A percentile compares a stretch with the other conserved stretches of the same genome.
These are phyloP conservation scores for Artibeus jamaicensis DNA, from an alignment of 2,797 vertebrate genomes.

Conservation along the genomic window DNA sequence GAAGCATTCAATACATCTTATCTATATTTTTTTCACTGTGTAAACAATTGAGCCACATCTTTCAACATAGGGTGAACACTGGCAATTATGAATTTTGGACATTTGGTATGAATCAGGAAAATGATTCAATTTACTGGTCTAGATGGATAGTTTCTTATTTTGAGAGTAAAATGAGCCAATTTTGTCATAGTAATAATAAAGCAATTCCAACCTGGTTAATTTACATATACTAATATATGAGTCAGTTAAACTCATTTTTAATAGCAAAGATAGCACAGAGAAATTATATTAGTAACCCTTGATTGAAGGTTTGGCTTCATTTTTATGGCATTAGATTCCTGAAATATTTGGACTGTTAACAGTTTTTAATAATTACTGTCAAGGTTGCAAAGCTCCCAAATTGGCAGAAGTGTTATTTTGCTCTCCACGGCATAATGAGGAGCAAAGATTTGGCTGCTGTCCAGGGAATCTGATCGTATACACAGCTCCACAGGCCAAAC, in stretches of 20 bases:
- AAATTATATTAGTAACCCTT: not conserved
- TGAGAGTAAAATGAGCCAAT: not conserved
- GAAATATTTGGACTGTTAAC: slow-evolving; percentile 10
- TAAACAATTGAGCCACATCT: not conserved
- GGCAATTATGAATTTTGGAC: not conserved
- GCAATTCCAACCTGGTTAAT: not conserved
- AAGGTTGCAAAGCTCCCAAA: not conserved
- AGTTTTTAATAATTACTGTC: slow-evolving; percentile 27
- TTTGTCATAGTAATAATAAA: not conserved
- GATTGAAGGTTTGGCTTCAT: slow-evolving; percentile 17
- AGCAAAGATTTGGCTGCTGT: not conserved
- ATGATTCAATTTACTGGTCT: not conserved
- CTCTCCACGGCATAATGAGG: not conserved
- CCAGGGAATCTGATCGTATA: not conserved
- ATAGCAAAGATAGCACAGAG: not conserved
- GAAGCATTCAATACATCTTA: not conserved
- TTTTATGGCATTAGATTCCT: slow-evolving; percentile 11
- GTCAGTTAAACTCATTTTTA: not conserved
- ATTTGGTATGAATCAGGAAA: not conserved
- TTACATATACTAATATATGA: not conserved
- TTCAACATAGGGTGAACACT: not conserved
- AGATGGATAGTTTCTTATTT: not conserved
- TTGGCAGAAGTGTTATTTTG: not conserved
- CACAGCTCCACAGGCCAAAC: not conserved
- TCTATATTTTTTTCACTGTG: not conserved